A percentile compares a stretch with the other conserved stretches of the same genome.
These are phyloP conservation scores for Lepidotrigona ventralis DNA, from an alignment of 1,140 invertebrate genomes.

Conservation along the genomic window DNA sequence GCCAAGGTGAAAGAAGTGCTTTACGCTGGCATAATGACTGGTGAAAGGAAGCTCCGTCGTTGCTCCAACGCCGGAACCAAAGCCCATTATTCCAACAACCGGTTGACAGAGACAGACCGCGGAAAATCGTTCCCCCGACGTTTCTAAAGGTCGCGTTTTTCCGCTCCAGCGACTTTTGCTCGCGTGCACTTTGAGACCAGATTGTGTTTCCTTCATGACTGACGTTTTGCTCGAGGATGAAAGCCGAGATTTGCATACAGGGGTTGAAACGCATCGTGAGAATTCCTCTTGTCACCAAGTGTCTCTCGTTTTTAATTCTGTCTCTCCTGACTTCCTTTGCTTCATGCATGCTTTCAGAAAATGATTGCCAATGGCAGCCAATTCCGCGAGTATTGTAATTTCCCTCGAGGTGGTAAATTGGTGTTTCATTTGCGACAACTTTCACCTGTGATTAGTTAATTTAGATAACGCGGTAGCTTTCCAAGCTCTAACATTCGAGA, in stretches of 20 bases:
- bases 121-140: not conserved
- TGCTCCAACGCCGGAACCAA: conserved; percentile 28
- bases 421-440: too few relatives aligned
- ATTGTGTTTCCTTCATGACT: not conserved
- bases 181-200: not conserved
- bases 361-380: too few relatives aligned
- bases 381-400: too few relatives aligned
- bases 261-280: not conserved
- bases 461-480: too few relatives aligned
- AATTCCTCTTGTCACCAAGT: not conserved
- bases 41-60: conserved; percentile 69
- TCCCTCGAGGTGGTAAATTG: too few relatives aligned
- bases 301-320: too few relatives aligned
- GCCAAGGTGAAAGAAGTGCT: conserved; percentile 62
- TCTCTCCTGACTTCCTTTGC: not conserved
- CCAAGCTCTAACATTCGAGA: too few relatives aligned
- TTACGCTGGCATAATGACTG: conserved; percentile 56
- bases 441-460: too few relatives aligned
- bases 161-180: not conserved
- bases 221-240: not conserved
- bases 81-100: conserved; percentile 27
- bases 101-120: not conserved
- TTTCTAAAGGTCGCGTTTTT: conserved; percentile 23
- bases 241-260: not conserved
- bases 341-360: too few relatives aligned